Evolutionary conservation across 2,888 invertebrate genomes (phyloP), one percentile per base, ranked within the genome.

Genomic region (Cataglyphis cursor): DNA sequence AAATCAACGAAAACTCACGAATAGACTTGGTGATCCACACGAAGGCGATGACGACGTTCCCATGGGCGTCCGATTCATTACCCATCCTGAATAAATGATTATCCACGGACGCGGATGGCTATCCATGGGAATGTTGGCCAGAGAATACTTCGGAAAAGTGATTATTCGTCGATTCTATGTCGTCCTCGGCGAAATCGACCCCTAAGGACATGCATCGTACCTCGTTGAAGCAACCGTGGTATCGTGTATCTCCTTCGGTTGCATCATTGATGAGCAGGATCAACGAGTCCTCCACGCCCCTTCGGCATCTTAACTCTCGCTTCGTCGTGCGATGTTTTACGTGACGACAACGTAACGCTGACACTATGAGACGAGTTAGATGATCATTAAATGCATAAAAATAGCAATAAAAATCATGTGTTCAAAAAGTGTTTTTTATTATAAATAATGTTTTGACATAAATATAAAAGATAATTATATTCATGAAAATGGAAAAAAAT

Each of bases 11-110:
- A 57, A 84, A 81, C 62, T 78, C 75, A 84, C 81, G 76, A 84
- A 83, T 73, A 82, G 88, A 70, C 66, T 66, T 81, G 81, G 65
- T 82, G 87, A 81, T 80, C 44, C 61, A 24, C 38, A 82, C 83
- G 87, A 85, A 91, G 93, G 92, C 90, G 93, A 92, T 92, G 94
- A 94, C 91, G 89, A 91, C 84, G 89, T 85, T 91, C 93, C 93
- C 94, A 74, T 12, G 93, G 91, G 94, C 76, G 87, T 82, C 87
- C 90, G 92, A 93, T 94, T 94, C 94, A 94, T 94, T 94, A 94
- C 91, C 83, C 84, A 88, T 90, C 88, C 80, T 94, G 91, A 94
- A 94, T 94, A 94, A 94, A 91, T 93, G 90, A 94, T 92, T 81
- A 76, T 81, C 12, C 57, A 73, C 74, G 80, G 66, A 82, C 87